Evolutionary conservation across 2,888 invertebrate genomes (phyloP).

Genomic region (Stegana nigrithorax): DNA sequence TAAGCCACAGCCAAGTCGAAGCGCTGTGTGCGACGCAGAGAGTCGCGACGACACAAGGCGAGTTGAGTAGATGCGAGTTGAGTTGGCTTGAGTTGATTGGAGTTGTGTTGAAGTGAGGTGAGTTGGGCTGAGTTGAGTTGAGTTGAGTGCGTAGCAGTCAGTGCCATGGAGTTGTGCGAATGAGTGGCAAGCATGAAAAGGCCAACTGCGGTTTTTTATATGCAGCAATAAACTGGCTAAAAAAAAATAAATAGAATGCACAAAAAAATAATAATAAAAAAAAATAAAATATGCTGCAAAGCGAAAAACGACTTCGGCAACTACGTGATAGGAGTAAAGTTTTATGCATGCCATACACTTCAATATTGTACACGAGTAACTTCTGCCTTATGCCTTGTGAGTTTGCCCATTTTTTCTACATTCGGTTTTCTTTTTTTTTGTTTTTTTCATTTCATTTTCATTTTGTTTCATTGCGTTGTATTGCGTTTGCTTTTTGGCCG

Average conservation of each 20-base stretch:
- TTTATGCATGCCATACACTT: too few relatives aligned
- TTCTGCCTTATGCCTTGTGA: too few relatives aligned
- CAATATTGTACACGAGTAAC: too few relatives aligned
- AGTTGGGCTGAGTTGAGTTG: neutral
- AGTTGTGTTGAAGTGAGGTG: neutral
- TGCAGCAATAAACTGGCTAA: constrained; percentile 9
- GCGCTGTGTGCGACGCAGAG: neutral
- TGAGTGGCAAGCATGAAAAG: too few relatives aligned
- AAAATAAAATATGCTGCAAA: too few relatives aligned
- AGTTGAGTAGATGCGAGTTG: neutral
- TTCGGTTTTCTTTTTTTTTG: neutral
- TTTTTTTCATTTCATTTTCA: too few relatives aligned
- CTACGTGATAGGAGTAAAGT: constrained; percentile 8
- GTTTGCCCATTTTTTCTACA: too few relatives aligned
- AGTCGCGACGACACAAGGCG: neutral
- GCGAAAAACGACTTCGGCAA: neutral
- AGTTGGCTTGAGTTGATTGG: neutral
- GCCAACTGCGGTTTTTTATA: constrained; percentile 13
- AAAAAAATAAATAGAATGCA: too few relatives aligned
- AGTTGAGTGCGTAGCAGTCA: neutral
- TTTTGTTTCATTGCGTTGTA: too few relatives aligned
- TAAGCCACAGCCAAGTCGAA: too few relatives aligned
- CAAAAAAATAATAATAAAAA: too few relatives aligned
- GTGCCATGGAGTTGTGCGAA: too few relatives aligned
- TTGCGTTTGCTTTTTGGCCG: constrained; percentile 14